Evolutionary conservation across 1,140 invertebrate species (phyloP), one percentile per base, ranked within the genome.

Genomic region (Drosophila rhopaloa): DNA sequence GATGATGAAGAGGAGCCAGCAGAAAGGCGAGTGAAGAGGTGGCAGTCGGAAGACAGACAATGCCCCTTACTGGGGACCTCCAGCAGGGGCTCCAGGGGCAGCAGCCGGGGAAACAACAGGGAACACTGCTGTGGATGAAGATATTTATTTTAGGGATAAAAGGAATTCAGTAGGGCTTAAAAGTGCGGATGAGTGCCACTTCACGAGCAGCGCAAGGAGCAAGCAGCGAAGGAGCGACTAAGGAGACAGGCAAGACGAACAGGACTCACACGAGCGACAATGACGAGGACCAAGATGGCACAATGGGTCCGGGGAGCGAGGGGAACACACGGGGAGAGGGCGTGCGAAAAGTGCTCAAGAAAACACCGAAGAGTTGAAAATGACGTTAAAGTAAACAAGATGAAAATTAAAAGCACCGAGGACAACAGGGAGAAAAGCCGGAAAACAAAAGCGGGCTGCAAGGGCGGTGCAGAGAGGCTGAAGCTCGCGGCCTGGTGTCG

Each of bases 121-220:
- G 56, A 65, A 32, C 60, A 46, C 57, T 61, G 72, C 85, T 73
- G 66, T 84, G 80, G 88, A 90, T 90, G 82, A 90, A 90, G 83
- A 90, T 90, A 90, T 90, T 90, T 90, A 90, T 90, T 86, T 90
- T 90, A 90, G 88, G 88, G 88, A 90, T 90, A 90, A 90, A 90
- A 90, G 86, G 88, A 90, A 91, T 90, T 90, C 88, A 90, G 88
- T 91, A 84, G 82, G 88, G 82, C 88, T 90, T 90, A 88, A 90
- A 86, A 90, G 88, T 90, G 86, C 88, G 80, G 88, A 90, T 90
- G 88, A 90, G 88, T 86, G 88, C 88, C 88, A 86, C 88, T 90
- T 83, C 88, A 90, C 75, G 72, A 86, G 82, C 86, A 73, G 72
- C 63, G 56, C 74, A 90, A 82, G 73, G 70, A 90, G 81, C 81